Evolutionary conservation across 2,113 vertebrate genomes (phyloP).

Genomic region (Anoplopoma fimbria): DNA sequence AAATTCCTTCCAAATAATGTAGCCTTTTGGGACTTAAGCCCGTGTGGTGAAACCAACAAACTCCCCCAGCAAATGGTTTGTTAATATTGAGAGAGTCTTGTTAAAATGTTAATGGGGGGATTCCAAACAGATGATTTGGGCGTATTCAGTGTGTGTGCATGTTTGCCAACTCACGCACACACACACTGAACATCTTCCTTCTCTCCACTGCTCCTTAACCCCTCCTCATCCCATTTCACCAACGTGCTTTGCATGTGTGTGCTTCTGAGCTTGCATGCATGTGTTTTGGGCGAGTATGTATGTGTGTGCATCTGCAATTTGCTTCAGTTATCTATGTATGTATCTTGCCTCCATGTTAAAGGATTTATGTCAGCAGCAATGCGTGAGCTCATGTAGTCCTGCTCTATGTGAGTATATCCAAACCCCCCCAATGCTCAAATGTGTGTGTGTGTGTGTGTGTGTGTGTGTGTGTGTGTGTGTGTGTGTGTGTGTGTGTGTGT

Average conservation of each 20-base stretch:
- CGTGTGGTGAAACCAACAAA: conserved; percentile 64
- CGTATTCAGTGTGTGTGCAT: conserved; percentile 42
- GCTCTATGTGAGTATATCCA: conserved; percentile 33
- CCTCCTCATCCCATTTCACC: conserved; percentile 27
- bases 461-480: conserved; percentile 15
- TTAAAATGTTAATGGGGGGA: conserved; percentile 77
- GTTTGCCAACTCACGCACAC: conserved; percentile 48
- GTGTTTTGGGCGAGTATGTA: not conserved
- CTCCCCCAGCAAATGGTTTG: conserved; percentile 64
- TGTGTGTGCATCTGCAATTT: conserved; percentile 29
- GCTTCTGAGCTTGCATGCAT: conserved; percentile 10
- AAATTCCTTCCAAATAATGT: conserved; percentile 82
- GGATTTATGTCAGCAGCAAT: conserved; percentile 44
- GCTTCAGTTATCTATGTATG: conserved; percentile 25
- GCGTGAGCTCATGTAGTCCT: not conserved
- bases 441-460: conserved; percentile 7
- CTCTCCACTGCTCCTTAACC: conserved; percentile 27
- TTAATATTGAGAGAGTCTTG: conserved; percentile 78
- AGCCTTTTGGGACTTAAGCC: conserved; percentile 67
- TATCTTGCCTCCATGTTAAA: conserved; percentile 34
- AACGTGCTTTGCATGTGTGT: conserved; percentile 16
- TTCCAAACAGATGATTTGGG: conserved; percentile 76
- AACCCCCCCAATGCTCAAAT: not conserved
- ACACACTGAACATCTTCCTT: conserved; percentile 35
- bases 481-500: conserved; percentile 22